Conservation (phyloP, 92 coral and sea anemone genomes). For the Palythoa grandiflora region DNA sequence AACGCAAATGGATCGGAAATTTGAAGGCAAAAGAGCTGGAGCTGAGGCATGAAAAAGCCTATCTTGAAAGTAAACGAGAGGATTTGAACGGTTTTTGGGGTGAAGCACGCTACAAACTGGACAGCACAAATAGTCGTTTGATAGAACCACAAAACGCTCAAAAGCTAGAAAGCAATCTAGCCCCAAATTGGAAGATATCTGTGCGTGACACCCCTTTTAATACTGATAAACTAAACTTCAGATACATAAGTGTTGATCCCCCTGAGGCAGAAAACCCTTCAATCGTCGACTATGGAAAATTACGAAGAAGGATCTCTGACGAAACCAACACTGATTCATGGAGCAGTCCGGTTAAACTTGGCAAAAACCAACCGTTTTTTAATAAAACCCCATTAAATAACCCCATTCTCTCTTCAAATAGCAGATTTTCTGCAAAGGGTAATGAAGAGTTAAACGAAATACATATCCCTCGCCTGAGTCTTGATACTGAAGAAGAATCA, state of each 20-base stretch:
- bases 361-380: neutral
- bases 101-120: neutral
- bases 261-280: neutral
- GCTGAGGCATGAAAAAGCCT: constrained; percentile 64
- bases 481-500: constrained; percentile 74
- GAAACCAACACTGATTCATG: neutral
- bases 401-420: neutral
- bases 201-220: neutral
- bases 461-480: constrained; percentile 60
- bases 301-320: constrained; percentile 13
- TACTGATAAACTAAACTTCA: neutral
- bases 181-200: constrained; percentile 9
- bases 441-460: constrained; percentile 21
- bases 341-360: neutral
- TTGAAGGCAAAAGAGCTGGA: constrained; percentile 75
- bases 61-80: constrained; percentile 64
- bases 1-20: constrained; percentile 79
- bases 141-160: neutral
- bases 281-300: constrained; percentile 36
- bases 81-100: constrained; percentile 49
- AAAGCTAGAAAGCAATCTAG: neutral
- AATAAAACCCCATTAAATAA: neutral
- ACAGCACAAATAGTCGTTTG: neutral
- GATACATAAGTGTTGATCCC: neutral
- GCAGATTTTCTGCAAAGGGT: neutral